Base-by-base conservation (phyloP, 1,140 invertebrate species). In the Drosophila insularis region DNA sequence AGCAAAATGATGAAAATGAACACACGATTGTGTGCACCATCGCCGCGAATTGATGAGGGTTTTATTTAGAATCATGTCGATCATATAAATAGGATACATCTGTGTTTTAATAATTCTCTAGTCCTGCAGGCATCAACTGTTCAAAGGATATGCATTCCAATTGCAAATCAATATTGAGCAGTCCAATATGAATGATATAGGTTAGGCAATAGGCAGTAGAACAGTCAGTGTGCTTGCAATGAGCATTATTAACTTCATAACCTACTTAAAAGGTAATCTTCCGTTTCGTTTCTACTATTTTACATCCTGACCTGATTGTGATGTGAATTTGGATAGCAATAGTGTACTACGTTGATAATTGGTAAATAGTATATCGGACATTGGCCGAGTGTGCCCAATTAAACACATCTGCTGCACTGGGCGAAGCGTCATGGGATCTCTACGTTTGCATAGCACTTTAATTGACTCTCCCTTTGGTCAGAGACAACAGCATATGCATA, bases 361-460 rank as follows among this genome's bases (percentile, higher is more conserved):
- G 23, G 5, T 13, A 56, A 8, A 56, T 21, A 50, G 19, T 11
- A 10, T 13, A 11, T 7, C 10, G 17, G 4, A 13, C 4, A 56
- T 31, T n/a, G 6, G 23, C 27, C 0, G 54, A 6, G n/a, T 56
- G 32, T 46, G 7, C 7, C 4, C 32, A 56, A 56, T 17, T 19
- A 37, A 63, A 63, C 35, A 27, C 54, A 68, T 54, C 64, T 63
- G 43, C 8, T 21, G 8, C 40, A 19, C 8, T 21, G 59, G 35
- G 63, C 8, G 7, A 32, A 1, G 2, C 65, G 65, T 76, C 65
- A 69, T 55, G 43, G 72, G 58, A 43, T 53, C 65, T 19, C 37
- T 14, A 37, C 60, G 66, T 76, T 76, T 76, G 43, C 59, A 27
- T 14, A 59, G 65, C 59, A 64, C 54, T 70, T 76, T 60, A 69